Evolutionary conservation across 1,140 invertebrate species (phyloP).

Genomic region (Tribolium castaneum): DNA sequence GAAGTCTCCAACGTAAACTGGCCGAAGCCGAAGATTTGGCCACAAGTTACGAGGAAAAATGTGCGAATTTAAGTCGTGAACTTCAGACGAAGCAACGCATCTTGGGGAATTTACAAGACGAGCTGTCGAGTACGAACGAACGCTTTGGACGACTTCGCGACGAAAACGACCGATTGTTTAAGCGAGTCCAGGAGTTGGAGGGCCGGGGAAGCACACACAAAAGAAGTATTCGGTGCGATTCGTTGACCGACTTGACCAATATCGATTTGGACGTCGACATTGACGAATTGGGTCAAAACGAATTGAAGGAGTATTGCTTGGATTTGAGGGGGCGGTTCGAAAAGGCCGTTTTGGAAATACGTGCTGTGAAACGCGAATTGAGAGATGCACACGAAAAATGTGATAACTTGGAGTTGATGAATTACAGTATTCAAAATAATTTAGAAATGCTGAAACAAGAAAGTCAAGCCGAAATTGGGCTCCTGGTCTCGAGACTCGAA

Average conservation of each 20-base stretch:
- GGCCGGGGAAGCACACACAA: constrained; percentile 63
- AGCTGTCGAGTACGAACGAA: constrained; percentile 68
- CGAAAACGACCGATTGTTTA: constrained; percentile 81
- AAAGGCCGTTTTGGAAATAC: constrained; percentile 84
- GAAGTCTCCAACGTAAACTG: constrained; percentile 64
- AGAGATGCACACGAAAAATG: constrained; percentile 83
- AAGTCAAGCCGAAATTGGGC: constrained; percentile 77
- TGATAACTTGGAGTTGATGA: constrained; percentile 82
- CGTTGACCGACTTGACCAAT: constrained; percentile 83
- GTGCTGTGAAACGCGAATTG: constrained; percentile 83
- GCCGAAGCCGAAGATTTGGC: constrained; percentile 64
- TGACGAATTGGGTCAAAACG: constrained; percentile 79
- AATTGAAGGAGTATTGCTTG: constrained; percentile 82
- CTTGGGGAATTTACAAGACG: constrained; percentile 69
- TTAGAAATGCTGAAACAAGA: constrained; percentile 75
- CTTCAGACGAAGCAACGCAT: constrained; percentile 71
- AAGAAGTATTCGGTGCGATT: constrained; percentile 77
- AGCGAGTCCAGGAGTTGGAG: constrained; percentile 77
- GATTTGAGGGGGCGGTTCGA: constrained; percentile 81
- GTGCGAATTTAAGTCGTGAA: constrained; percentile 72
- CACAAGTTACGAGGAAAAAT: constrained; percentile 68
- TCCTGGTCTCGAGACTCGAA: constrained; percentile 86
- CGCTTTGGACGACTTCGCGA: constrained; percentile 74
- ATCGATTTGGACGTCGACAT: constrained; percentile 81
- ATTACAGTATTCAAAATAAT: constrained; percentile 79